Conservation (phyloP, 2,888 invertebrate genomes). For the Dicycla oo region DNA sequence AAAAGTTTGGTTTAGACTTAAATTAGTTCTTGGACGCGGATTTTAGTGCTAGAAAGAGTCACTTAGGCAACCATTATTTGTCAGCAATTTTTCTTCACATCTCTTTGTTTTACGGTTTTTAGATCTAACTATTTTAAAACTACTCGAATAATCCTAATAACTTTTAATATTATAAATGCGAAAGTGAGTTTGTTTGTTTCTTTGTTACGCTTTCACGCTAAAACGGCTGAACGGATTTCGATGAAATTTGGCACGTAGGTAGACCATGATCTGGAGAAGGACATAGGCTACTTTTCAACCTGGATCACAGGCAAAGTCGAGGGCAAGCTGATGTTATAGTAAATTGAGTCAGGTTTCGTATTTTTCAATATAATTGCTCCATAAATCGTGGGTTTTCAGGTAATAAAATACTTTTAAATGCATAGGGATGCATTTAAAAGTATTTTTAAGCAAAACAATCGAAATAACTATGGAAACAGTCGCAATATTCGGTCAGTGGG, state of each 20-base stretch:
- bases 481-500: neutral
- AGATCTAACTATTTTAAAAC: neutral
- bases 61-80: too few species aligned
- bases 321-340: too few species aligned
- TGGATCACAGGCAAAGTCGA: too few species aligned
- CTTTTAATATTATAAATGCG: too few species aligned
- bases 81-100: neutral
- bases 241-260: too few species aligned
- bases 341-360: conserved; percentile 1
- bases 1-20: neutral
- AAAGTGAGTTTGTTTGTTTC: too few species aligned
- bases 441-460: neutral
- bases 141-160: neutral
- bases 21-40: neutral
- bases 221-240: too few species aligned
- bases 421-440: too few species aligned
- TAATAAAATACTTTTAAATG: conserved; percentile 4
- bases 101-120: neutral
- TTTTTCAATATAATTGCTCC: conserved; percentile 3
- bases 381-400: conserved; percentile 9
- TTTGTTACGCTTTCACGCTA: too few species aligned
- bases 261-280: too few species aligned
- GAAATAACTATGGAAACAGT: neutral
- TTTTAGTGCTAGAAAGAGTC: too few species aligned
- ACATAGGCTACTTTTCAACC: too few species aligned